Percentiles rank a stretch among this genome's conserved stretches.
These are phyloP conservation scores for Triplophysa dalaica DNA, from an alignment of 2,113 vertebrate genomes.

Conservation along the genomic window DNA sequence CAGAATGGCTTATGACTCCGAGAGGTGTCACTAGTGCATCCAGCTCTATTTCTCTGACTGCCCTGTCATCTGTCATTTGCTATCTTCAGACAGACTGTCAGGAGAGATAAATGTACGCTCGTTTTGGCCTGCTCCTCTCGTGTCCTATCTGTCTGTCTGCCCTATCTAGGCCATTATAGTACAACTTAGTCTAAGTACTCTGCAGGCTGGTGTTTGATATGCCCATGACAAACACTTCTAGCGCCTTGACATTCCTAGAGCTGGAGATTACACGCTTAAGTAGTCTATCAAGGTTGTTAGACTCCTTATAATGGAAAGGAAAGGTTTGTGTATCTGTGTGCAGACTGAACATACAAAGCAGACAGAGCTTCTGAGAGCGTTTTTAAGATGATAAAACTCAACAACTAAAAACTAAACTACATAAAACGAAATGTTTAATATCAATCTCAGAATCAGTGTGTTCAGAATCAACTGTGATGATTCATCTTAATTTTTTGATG, in stretches of 20 bases:
- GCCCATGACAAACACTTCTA: slow-evolving; percentile 23
- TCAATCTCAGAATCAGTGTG: too few relatives aligned
- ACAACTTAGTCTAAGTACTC: slow-evolving; percentile 37
- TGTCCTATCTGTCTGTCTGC: slow-evolving; percentile 41
- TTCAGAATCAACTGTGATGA: too few relatives aligned
- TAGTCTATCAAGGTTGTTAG: slow-evolving; percentile 35
- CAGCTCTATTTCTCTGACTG: slow-evolving; percentile 27
- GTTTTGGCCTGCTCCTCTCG: slow-evolving; percentile 38
- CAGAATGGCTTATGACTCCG: slow-evolving; percentile 29
- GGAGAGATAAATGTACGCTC: slow-evolving; percentile 48
- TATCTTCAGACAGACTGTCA: slow-evolving; percentile 54
- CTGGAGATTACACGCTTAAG: slow-evolving; percentile 25
- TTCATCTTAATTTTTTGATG: too few relatives aligned
- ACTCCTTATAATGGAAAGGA: slow-evolving; percentile 21
- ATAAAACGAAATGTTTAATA: too few relatives aligned
- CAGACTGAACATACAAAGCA: background rate
- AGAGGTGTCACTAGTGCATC: slow-evolving; percentile 44
- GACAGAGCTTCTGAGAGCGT: too few relatives aligned
- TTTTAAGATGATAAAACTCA: too few relatives aligned
- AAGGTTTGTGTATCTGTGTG: background rate
- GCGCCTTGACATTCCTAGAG: slow-evolving; percentile 26
- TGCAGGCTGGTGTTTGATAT: slow-evolving; percentile 40
- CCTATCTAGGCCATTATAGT: slow-evolving; percentile 47
- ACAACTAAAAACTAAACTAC: too few relatives aligned
- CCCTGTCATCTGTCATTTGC: slow-evolving; percentile 50